phyloP scores from a whole-genome alignment of 2,888 invertebrate species.

The Drosophila koepferae region DNA sequence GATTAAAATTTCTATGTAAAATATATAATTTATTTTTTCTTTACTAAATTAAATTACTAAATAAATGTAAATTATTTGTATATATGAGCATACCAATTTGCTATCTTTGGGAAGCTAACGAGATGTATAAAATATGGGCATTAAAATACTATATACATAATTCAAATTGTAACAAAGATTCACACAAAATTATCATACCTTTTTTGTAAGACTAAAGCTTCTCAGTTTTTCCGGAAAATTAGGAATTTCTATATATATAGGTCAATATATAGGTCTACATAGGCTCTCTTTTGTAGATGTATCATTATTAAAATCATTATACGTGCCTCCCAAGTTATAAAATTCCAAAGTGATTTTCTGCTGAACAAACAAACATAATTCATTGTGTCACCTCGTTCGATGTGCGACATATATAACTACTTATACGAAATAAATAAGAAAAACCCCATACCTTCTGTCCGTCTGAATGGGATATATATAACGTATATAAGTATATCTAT shows the following conservation, averaged over 20 bases:
- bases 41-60: no score
- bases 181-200: no score
- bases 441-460: conserved; percentile 27
- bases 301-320: conserved; percentile 58
- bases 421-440: neutral
- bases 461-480: conserved; percentile 1
- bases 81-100: neutral
- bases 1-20: no score
- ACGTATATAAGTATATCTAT: neutral
- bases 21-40: no score
- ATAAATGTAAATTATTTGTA: neutral
- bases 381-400: conserved; percentile 73
- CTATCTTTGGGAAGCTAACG: neutral
- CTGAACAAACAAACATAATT: conserved; percentile 68
- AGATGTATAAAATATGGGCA: neutral
- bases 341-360: conserved; percentile 53
- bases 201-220: neutral
- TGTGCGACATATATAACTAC: conserved; percentile 26
- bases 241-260: neutral
- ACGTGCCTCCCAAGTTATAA: conserved; percentile 33
- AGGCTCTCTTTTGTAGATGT: conserved; percentile 31
- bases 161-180: neutral
- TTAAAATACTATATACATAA: neutral
- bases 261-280: neutral
- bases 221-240: neutral